A percentile compares a stretch with the other conserved stretches of the same genome.
phyloP scores from a whole-genome alignment of 2,888 invertebrate species.

The Spilarctia lutea region DNA sequence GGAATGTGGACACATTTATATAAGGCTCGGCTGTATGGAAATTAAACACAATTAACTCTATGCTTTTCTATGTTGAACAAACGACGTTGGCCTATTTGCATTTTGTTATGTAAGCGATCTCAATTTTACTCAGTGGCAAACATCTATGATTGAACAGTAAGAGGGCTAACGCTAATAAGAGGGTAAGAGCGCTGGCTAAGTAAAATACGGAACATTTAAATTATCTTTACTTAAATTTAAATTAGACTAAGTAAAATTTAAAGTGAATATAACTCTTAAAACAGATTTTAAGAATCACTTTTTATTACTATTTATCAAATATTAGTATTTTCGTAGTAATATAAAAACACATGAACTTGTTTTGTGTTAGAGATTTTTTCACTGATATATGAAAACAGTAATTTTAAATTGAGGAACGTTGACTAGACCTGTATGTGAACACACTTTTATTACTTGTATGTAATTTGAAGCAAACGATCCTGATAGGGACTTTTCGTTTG shows the following conservation, averaged over 20 bases:
- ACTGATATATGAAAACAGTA: background rate
- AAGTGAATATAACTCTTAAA: background rate
- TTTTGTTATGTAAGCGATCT: constrained; percentile 35
- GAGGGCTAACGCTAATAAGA: too few species aligned
- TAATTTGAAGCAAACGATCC: background rate
- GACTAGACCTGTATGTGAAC: background rate
- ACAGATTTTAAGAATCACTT: background rate
- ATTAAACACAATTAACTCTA: constrained; percentile 46
- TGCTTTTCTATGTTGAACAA: constrained; percentile 38
- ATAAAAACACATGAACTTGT: background rate
- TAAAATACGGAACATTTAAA: background rate
- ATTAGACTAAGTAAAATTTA: background rate
- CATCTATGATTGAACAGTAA: background rate
- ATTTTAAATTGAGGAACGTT: background rate
- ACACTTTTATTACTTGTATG: too few species aligned
- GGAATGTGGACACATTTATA: constrained; percentile 26
- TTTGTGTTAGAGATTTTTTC: background rate
- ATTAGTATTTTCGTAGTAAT: background rate
- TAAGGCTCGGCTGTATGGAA: constrained; percentile 41
- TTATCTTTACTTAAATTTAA: background rate
- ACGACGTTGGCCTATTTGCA: constrained; percentile 37
- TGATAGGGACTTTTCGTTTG: background rate
- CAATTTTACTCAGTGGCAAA: constrained; percentile 19
- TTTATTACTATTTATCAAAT: background rate
- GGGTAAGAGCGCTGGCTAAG: too few species aligned